phyloP scores from a whole-genome alignment of 2,888 invertebrate species.

The Macrosoma leucophasiata region DNA sequence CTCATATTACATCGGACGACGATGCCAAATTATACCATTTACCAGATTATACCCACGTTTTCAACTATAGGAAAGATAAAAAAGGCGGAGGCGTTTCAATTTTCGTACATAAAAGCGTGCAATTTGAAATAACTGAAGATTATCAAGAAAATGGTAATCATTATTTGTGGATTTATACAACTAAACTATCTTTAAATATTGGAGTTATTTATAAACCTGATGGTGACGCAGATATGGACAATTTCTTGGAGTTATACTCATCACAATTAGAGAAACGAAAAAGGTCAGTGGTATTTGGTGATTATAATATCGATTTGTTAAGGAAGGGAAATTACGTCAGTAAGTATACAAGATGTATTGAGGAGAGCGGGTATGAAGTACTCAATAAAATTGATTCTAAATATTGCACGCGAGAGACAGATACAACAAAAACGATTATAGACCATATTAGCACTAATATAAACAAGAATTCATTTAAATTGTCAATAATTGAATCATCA shows the following conservation, averaged over 20 bases:
- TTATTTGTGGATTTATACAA: constrained; percentile 9
- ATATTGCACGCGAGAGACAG: constrained; percentile 22
- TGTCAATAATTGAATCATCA: constrained; percentile 20
- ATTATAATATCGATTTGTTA: constrained; percentile 4
- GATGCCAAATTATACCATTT: constrained; percentile 14
- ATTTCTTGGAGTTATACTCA: constrained; percentile 4
- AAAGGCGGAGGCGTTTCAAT: constrained; percentile 17
- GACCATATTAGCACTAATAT: constrained; percentile 27
- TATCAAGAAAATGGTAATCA: constrained; percentile 6
- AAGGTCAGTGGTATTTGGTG: constrained; percentile 6
- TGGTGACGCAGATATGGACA: constrained; percentile 9
- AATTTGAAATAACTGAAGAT: constrained; percentile 7
- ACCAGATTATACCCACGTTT: constrained; percentile 10
- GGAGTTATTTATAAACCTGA: constrained; percentile 10
- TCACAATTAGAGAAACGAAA: background rate
- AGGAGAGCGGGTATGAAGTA: constrained; percentile 12
- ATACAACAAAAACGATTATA: constrained; percentile 21
- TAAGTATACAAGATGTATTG: background rate
- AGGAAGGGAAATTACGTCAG: background rate
- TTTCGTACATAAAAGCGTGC: constrained; percentile 22
- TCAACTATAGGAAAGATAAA: constrained; percentile 6
- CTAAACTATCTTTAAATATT: constrained; percentile 6
- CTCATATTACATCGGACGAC: constrained; percentile 20
- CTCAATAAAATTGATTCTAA: constrained; percentile 23
- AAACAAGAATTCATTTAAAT: constrained; percentile 18